Evolutionary conservation across 2,797 vertebrate species (phyloP), one percentile per base, ranked within the genome.

Genomic region (Falco peregrinus): DNA sequence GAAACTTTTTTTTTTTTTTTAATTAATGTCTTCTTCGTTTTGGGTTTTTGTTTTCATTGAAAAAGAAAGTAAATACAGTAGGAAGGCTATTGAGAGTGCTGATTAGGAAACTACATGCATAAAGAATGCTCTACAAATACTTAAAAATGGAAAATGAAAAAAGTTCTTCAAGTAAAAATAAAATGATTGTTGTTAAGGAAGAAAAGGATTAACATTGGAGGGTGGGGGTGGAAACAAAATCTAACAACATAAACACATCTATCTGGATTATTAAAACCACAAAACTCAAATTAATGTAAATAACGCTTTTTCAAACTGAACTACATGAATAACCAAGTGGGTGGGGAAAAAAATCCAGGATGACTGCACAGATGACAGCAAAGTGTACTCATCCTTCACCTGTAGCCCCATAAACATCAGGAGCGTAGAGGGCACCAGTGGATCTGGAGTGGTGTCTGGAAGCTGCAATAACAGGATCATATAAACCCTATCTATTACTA

Each of bases 381-480:
- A 97, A 97, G 91, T 94, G 98, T 98, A 99, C 98, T 99, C 98
- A 99, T 98, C 98, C 98, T 99, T 99, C 99, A 99, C 99, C 99
- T 99, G 99, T 96, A 97, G 99, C 99, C 98, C 99, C 99, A 97
- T 98, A 99, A 97, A 97, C 98, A 95, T 99, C 99, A 97, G 99
- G 98, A 97, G 99, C 97, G 98, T 99, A 99, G 97, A 99, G 99
- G 96, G 99, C 99, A 98, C 99, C 99, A 88, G 99, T 99, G 90
- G 99, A 99, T 98, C 99, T 98, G 98, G 99, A 99, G 98, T 99
- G 99, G 98, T 99, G 99, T 97, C 99, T 99, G 95, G 99, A 98
- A 94, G 99, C 99, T 99, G 99, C 95, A 99, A 99, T 98, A 98
- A 98, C 98, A 98, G 98, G 99, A 99, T 98, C 98, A 98, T 96